phyloP scores from a whole-genome alignment of 2,113 vertebrate species.

The Cyphomyrus discorhynchus region DNA sequence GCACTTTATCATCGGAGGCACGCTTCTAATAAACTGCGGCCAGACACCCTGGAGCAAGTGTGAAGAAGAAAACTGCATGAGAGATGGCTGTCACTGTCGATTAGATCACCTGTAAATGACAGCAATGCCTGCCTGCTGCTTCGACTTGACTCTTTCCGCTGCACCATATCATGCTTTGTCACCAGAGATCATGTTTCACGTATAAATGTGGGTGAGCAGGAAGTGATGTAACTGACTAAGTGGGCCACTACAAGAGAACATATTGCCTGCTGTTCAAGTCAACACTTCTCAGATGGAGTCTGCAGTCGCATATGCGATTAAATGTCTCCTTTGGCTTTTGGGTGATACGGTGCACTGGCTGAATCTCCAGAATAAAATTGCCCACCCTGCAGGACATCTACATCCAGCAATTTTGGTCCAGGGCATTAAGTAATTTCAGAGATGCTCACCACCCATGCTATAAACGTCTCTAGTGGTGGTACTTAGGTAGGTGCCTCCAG shows the following conservation, averaged over 20 bases:
- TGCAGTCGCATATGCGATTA: slow-evolving; percentile 32
- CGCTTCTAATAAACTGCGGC: slow-evolving; percentile 26
- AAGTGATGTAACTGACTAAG: slow-evolving; percentile 36
- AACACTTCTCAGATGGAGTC: slow-evolving; percentile 38
- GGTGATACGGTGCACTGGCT: slow-evolving; percentile 8
- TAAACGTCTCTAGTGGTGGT: neutral
- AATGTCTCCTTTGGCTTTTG: slow-evolving; percentile 16
- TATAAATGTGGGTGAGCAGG: neutral
- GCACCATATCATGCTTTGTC: neutral
- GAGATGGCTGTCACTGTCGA: slow-evolving; percentile 54
- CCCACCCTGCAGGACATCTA: slow-evolving; percentile 23
- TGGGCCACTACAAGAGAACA: slow-evolving; percentile 35
- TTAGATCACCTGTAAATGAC: slow-evolving; percentile 45
- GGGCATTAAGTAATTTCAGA: neutral
- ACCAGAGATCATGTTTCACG: neutral
- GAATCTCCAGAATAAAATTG: slow-evolving; percentile 23
- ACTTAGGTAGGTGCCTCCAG: neutral
- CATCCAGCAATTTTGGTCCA: neutral
- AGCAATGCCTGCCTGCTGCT: slow-evolving; percentile 39
- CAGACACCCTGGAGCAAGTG: slow-evolving; percentile 26
- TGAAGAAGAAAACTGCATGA: slow-evolving; percentile 19
- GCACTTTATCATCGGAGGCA: slow-evolving; percentile 33
- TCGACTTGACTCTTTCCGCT: slow-evolving; percentile 25
- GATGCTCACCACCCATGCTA: neutral
- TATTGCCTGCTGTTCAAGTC: slow-evolving; percentile 10